Conservation (phyloP, 37 sponge, comb jelly and placozoan species). For the Tethya wilhelma region DNA sequence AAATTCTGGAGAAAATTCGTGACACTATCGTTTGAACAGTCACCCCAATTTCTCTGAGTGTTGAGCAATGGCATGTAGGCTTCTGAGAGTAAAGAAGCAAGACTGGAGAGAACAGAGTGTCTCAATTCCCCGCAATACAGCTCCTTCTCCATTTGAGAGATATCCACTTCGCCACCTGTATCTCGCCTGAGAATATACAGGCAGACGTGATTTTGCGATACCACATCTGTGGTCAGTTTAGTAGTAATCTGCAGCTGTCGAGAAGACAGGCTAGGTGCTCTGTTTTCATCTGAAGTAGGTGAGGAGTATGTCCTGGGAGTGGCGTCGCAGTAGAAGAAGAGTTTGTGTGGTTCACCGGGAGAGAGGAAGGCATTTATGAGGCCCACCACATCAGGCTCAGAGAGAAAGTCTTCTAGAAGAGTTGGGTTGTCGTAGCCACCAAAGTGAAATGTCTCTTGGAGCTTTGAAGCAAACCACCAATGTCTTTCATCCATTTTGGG, state of each 20-base stretch:
- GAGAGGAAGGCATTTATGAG: slow-evolving; percentile 79
- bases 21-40: slow-evolving; percentile 57
- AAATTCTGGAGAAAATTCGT: slow-evolving; percentile 60
- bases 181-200: slow-evolving; percentile 67
- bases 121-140: slow-evolving; percentile 84
- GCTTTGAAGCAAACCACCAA: slow-evolving; percentile 96
- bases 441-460: slow-evolving; percentile 94
- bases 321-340: slow-evolving; percentile 88
- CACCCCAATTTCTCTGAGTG: slow-evolving; percentile 77
- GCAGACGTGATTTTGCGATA: slow-evolving; percentile 43
- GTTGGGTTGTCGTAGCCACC: slow-evolving; percentile 93
- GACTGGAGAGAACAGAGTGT: slow-evolving; percentile 72
- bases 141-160: slow-evolving; percentile 68
- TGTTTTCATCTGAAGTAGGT: neutral
- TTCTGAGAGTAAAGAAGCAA: slow-evolving; percentile 71
- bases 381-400: slow-evolving; percentile 78
- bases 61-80: slow-evolving; percentile 76
- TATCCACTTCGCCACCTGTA: slow-evolving; percentile 49
- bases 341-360: slow-evolving; percentile 71
- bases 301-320: slow-evolving; percentile 5
- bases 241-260: slow-evolving; percentile 52
- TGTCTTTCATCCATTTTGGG: slow-evolving; percentile 89
- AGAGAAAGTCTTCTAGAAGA: slow-evolving; percentile 89
- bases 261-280: slow-evolving; percentile 16
- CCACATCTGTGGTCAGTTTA: slow-evolving; percentile 43